Conservation (phyloP, 2,888 invertebrate species). For the Pomacea canaliculata region DNA sequence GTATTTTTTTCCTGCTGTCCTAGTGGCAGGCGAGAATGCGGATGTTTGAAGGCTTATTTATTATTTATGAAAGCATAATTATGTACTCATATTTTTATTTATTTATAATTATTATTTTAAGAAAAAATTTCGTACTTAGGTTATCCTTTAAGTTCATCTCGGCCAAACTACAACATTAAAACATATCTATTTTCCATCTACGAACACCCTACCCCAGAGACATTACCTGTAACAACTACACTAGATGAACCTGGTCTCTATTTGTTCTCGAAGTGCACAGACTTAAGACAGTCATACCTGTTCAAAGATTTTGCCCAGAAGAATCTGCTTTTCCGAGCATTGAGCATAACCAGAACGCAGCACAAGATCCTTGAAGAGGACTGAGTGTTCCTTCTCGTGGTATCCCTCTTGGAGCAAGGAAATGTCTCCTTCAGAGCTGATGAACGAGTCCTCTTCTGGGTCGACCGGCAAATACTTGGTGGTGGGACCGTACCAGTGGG, state of each 20-base stretch:
- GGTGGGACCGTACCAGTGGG: neutral
- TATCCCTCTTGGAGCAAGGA: conserved; percentile 13
- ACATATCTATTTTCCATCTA: too few relatives aligned
- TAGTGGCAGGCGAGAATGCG: too few relatives aligned
- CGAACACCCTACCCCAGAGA: too few relatives aligned
- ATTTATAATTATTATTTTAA: too few relatives aligned
- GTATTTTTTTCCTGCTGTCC: too few relatives aligned
- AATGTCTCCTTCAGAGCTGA: conserved; percentile 19
- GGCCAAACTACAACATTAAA: too few relatives aligned
- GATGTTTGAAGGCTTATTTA: too few relatives aligned
- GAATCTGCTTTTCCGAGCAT: conserved; percentile 21
- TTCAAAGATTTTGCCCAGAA: conserved; percentile 26
- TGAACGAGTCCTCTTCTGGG: conserved; percentile 21
- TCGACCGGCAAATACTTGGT: conserved; percentile 1
- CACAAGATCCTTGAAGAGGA: conserved; percentile 16
- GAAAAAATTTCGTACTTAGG: neutral
- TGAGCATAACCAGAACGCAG: conserved; percentile 8
- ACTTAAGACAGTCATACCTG: conserved; percentile 5
- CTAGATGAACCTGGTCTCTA: neutral
- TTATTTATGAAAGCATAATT: too few relatives aligned
- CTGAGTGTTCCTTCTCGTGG: conserved; percentile 1
- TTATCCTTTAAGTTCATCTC: too few relatives aligned
- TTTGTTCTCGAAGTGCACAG: too few relatives aligned
- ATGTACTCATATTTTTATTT: too few relatives aligned
- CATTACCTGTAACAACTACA: too few relatives aligned